Evolutionary conservation across 2,797 vertebrate species (phyloP).

Genomic region (Gymnoscopelus microlampas): DNA sequence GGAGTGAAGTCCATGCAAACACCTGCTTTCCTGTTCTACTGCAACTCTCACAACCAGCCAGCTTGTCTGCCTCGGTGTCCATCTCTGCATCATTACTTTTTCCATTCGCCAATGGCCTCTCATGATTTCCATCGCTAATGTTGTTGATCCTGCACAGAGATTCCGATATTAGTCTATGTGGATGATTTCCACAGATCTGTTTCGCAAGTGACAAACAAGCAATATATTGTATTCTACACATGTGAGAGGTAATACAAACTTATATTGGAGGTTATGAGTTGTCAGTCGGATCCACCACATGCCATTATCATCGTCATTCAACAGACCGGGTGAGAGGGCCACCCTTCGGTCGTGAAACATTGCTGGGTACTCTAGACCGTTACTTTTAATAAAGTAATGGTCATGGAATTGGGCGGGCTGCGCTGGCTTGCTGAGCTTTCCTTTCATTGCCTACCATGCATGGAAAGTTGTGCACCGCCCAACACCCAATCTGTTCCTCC

Average conservation of each 20-base stretch:
- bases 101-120: constrained; percentile 9
- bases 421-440: constrained; percentile 33
- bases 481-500: constrained; percentile 44
- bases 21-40: constrained; percentile 43
- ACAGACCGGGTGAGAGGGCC: too few relatives aligned
- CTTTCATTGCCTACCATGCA: constrained; percentile 53
- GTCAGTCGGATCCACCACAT: constrained; percentile 1
- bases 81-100: constrained; percentile 14
- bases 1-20: constrained; percentile 52
- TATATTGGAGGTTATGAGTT: neutral
- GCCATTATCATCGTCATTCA: neutral
- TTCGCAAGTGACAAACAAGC: neutral
- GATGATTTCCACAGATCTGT: constrained; percentile 3
- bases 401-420: constrained; percentile 30
- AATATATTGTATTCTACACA: neutral
- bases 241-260: neutral
- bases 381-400: constrained; percentile 24
- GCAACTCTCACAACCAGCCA: constrained; percentile 21
- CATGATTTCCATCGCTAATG: constrained; percentile 23
- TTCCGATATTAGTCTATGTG: neutral
- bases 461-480: constrained; percentile 60
- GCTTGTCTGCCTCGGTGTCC: constrained; percentile 3
- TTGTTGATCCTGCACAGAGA: constrained; percentile 14
- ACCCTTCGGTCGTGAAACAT: neutral
- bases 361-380: constrained; percentile 29